Evolutionary conservation across 2,888 invertebrate species (phyloP), one percentile per base, ranked within the genome.

Genomic region (Philereme transversata): DNA sequence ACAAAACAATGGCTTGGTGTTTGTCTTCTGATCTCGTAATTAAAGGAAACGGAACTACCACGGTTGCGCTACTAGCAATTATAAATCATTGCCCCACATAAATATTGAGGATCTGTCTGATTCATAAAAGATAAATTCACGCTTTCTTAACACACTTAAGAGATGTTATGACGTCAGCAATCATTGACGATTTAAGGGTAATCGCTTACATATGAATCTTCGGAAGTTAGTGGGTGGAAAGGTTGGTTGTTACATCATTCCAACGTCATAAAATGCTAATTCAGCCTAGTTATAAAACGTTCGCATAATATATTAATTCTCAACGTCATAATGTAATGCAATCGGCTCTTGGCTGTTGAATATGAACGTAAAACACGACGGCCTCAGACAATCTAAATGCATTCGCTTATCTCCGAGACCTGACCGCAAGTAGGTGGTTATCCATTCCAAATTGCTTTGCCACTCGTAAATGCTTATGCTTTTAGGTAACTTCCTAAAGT

Each of bases 171-270:
- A 71, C 75, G 76, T 78, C 77, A 79, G 67, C 72, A 71, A 73
- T 63, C 72, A 75, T 75, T 80, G 81, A 81, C 79, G 79, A 76
- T 77, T 80, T 83, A 77, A 82, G 79, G 83, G 81, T 78, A 76
- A 80, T 82, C 85, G 64, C 72, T 78, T 75, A 80, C 79, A 71
- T 72, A 57, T 51, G 60, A 60, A 61, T 71, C 62, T 67, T 71
- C 76, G 78, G 76, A 81, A 77, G 73, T 73, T 64, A 10, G 88
- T 87, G 77, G 87, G 89, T 74, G 88, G 81, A 78, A 87, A 89
- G 87, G 88, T 86, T 84, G 79, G 71, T 66, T 54, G 73, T 87
- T 86, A 84, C 87, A 85, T 86, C 86, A 87, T 76, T 70, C 61
- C 51, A 57, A 64, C 62, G 68, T 67, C 67, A 65, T 70, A 67